A percentile compares a stretch with the other conserved stretches of the same genome.
Conservation (phyloP, 2,797 vertebrate species). For the Sebastiscus tertius region DNA sequence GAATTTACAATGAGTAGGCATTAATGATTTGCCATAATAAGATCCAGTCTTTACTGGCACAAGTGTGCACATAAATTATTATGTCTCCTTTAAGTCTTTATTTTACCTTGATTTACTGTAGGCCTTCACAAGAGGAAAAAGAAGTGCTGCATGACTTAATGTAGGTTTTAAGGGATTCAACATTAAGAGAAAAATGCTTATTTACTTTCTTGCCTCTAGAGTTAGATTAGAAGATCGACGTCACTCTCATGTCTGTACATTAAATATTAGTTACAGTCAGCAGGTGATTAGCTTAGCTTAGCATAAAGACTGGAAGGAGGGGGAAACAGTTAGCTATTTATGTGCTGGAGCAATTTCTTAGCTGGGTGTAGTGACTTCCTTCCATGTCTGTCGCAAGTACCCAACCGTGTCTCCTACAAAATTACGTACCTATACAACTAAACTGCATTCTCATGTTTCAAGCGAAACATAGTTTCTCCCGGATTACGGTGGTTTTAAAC, state of each 20-base stretch:
- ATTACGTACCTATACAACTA: too few relatives aligned
- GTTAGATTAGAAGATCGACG: neutral
- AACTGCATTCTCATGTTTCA: too few relatives aligned
- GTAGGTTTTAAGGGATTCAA: neutral
- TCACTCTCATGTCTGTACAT: neutral
- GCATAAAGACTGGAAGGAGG: neutral
- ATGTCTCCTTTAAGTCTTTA: neutral
- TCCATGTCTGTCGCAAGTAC: neutral
- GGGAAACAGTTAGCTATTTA: neutral
- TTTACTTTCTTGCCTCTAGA: neutral
- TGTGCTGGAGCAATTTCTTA: neutral
- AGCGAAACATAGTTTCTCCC: too few relatives aligned
- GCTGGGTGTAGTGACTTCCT: neutral
- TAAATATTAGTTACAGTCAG: neutral
- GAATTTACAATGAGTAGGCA: neutral
- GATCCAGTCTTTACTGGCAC: neutral
- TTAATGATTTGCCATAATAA: conserved; percentile 14
- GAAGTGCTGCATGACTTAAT: neutral
- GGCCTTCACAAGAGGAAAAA: too few relatives aligned
- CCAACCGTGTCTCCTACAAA: too few relatives aligned
- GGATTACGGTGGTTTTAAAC: too few relatives aligned
- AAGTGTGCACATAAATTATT: neutral
- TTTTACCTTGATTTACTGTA: neutral
- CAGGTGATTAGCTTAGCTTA: neutral
- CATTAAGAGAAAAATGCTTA: neutral